Base-by-base conservation (phyloP, 2,797 vertebrate species). In the Lophotriccus pileatus region DNA sequence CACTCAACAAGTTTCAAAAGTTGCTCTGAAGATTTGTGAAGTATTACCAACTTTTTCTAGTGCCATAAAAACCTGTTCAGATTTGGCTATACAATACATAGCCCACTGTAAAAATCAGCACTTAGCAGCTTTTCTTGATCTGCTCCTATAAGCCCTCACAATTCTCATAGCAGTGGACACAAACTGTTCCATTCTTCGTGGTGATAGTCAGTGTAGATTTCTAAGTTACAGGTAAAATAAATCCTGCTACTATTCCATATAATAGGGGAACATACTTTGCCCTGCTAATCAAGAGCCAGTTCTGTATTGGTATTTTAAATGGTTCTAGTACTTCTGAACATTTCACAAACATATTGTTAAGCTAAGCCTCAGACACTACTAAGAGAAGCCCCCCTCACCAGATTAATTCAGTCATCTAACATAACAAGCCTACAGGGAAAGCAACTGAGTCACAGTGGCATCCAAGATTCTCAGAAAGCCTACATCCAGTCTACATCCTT, bases 371-470 rank as follows among this genome's bases (percentile, higher is more conserved):
- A 89, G 55, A 72, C 75, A 89, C 78, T 80, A 24, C 68, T 69
- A 73, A 72, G 60, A 67, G 49, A 87, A 87, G 18, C 64, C 86
- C 41, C 60, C 46, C 49, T n/a, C 34, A 80, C 22, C 28, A 90
- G 69, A 73, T 37, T 17, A 92, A 82, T 89, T 81, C 62, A 63
- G 73, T 63, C 73, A 83, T 34, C 63, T 47, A 90, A 68, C 43
- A 34, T 6, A 80, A 74, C 19, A 77, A 89, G 37, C 18, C 72
- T 62, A 77, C 76, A 69, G 69, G 55, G 89, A 93, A 94, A 89
- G 81, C 74, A 78, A 91, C 85, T 69, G 85, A 88, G 85, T 78
- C 91, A 93, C 76, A 62, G 70, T 3, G 55, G 87, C 46, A 94
- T 56, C 82, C 34, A 50, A 91, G 79, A 77, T 78, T 78, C 91